phyloP scores from a whole-genome alignment of 2,797 vertebrate genomes.

The Premnoplex brunnescens region DNA sequence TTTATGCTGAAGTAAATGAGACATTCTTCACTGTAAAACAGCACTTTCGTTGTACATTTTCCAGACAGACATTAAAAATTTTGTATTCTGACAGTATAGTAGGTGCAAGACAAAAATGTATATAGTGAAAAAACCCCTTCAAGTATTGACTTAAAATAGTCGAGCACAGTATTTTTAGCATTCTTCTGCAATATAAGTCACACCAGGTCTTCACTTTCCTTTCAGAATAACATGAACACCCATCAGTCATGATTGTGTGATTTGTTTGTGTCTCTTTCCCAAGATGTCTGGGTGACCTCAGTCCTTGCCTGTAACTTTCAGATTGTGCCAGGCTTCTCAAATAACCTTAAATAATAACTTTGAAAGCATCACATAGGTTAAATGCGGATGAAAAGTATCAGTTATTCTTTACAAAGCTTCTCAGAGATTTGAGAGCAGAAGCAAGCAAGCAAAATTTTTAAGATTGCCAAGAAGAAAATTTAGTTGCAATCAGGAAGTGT shows the following conservation, averaged over 20 bases:
- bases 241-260: background rate
- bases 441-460: background rate
- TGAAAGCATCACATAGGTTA: background rate
- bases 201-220: background rate
- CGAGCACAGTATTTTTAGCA: background rate
- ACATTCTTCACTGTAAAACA: background rate
- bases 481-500: background rate
- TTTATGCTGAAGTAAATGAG: background rate
- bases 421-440: background rate
- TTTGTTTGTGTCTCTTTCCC: background rate
- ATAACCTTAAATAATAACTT: background rate
- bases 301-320: background rate
- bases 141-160: background rate
- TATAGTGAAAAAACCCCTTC: background rate
- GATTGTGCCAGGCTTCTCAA: background rate
- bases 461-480: background rate
- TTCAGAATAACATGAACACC: background rate
- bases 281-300: background rate
- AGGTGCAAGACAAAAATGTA: background rate
- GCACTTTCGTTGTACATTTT: background rate
- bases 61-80: background rate
- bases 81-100: background rate
- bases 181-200: background rate
- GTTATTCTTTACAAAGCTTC: background rate
- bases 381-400: background rate